These are phyloP conservation scores for Leptoclinus maculatus DNA, from an alignment of 2,797 vertebrate genomes.

Conservation along the genomic window DNA sequence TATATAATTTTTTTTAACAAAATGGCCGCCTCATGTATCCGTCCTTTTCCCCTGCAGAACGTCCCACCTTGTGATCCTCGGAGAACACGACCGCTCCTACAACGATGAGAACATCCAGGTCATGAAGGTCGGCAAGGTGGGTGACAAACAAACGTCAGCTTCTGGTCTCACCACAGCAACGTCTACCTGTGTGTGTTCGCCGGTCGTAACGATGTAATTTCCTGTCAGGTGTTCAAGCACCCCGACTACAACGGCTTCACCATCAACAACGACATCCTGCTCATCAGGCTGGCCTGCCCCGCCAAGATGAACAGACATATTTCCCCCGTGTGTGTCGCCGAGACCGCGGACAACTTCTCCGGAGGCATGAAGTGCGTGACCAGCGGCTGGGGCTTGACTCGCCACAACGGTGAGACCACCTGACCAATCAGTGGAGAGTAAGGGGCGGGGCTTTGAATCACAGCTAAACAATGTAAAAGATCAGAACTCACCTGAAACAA, in stretches of 20 bases:
- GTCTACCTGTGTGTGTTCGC: background rate
- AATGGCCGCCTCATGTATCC: background rate
- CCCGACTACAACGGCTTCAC: conserved; percentile 82
- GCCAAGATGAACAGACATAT: conserved; percentile 69
- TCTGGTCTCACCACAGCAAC: accelerated
- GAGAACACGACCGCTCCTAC: conserved; percentile 85
- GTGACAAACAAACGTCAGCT: background rate
- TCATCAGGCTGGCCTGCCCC: conserved; percentile 86
- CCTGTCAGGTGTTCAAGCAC: conserved; percentile 86
- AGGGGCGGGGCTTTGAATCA: background rate
- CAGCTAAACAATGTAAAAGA: no score
- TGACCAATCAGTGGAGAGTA: conserved; percentile 7
- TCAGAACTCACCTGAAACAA: no score
- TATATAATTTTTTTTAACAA: background rate
- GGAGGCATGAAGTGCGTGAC: conserved; percentile 81
- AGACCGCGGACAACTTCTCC: conserved; percentile 61
- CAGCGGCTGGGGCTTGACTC: conserved; percentile 83
- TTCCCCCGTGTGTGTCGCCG: conserved; percentile 84
- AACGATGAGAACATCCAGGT: conserved; percentile 78
- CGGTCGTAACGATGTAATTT: background rate
- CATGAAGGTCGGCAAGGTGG: conserved; percentile 81
- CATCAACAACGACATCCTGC: conserved; percentile 85
- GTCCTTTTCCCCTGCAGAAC: conserved; percentile 65
- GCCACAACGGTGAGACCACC: conserved; percentile 71
- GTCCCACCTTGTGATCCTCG: conserved; percentile 85